Base-by-base conservation (phyloP, 2,888 invertebrate genomes). In the Fragum fragum region DNA sequence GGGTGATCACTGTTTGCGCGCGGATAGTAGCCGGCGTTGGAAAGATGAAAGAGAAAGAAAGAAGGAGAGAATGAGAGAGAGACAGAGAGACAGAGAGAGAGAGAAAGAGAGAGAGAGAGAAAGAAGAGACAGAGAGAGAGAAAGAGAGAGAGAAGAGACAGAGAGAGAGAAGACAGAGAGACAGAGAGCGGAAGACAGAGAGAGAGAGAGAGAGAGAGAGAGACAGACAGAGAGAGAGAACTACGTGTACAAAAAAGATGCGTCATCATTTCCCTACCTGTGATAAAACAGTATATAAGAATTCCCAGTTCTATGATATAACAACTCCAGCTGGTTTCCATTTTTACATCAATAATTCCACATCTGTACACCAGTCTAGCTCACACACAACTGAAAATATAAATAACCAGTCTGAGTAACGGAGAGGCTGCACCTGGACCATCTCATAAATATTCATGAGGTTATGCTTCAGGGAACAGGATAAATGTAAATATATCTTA, bases 351-450 rank as follows among this genome's bases (percentile, higher is more conserved):
- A 36, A 36, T 63, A 63, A 63, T 11, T 63, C 63, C 63, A 63
- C 63, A 63, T 63, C 32, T 63, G 63, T 63, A 32, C 21, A 23
- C 21, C 63, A 36, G 28, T 63, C 32, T 21, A 28, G 5, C 36
- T 63, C 36, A 63, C 63, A 28, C 63, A 63, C 63, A 11, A 63
- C 63, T 63, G 63, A 63, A 63, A 57, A 57, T 57, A 57, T 23
- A 57, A 57, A 57, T 57, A 23, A 57, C 57, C 47, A 47, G 47
- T 47, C 47, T 47, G 47, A n/a, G 47, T 47, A 42, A 66, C 16
- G 6, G 28, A 66, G 76, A 76, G 32, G 83, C 79, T 83, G 83
- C 83, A 83, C 83, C 79, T 83, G 79, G 83, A 32, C 26, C 55
- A 23, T 18, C 23, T 76, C 70, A 83, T 83, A 47, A 79, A 79